These are phyloP conservation scores for Leptoclinus maculatus DNA, from an alignment of 2,797 vertebrate species.

Conservation along the genomic window DNA sequence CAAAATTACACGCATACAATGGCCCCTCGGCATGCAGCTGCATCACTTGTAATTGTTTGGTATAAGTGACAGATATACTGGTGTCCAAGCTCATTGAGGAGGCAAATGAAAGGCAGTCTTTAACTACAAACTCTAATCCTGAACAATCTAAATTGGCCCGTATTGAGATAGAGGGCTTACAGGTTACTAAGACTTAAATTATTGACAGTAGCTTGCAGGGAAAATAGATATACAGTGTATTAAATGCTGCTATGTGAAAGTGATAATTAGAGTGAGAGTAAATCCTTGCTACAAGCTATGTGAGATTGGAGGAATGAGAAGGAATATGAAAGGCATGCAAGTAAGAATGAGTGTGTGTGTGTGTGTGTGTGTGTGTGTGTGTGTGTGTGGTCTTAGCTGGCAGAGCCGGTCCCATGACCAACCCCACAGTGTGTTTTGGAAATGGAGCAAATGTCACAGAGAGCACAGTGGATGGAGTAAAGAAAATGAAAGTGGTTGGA, in stretches of 20 bases:
- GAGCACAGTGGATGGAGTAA: slow-evolving; percentile 22
- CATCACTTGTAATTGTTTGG: slow-evolving; percentile 54
- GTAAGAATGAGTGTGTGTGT: slow-evolving; percentile 43
- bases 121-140: slow-evolving; percentile 60
- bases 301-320: slow-evolving; percentile 50
- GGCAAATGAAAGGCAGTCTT: slow-evolving; percentile 48
- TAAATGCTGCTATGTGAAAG: slow-evolving; percentile 58
- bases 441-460: slow-evolving; percentile 59
- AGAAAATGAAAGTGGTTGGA: slow-evolving; percentile 28
- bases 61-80: slow-evolving; percentile 51
- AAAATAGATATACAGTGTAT: slow-evolving; percentile 47
- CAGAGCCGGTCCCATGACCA: slow-evolving; percentile 69
- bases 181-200: slow-evolving; percentile 54
- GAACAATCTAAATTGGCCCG: slow-evolving; percentile 71
- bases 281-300: slow-evolving; percentile 76
- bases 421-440: slow-evolving; percentile 42
- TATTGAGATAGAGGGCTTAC: slow-evolving; percentile 52
- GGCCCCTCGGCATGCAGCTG: slow-evolving; percentile 29
- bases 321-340: slow-evolving; percentile 51
- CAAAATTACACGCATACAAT: slow-evolving; percentile 69
- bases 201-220: slow-evolving; percentile 59
- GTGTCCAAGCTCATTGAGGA: slow-evolving; percentile 45
- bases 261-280: slow-evolving; percentile 69
- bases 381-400: slow-evolving; percentile 59
- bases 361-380: not conserved